Conservation (phyloP, 2,113 vertebrate genomes). For the Ophiodon elongatus region DNA sequence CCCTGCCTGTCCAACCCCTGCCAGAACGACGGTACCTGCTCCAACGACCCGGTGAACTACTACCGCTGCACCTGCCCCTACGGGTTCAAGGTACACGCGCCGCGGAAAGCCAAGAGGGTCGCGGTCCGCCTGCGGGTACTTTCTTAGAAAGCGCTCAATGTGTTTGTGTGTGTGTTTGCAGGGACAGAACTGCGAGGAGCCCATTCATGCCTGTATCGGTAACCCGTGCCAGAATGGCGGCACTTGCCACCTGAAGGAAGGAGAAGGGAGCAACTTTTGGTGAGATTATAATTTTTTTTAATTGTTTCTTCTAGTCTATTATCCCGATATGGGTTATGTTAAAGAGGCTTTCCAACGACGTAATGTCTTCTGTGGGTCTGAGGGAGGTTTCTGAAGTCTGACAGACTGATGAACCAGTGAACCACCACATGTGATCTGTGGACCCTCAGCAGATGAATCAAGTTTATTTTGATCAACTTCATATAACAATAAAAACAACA, state of each 20-base stretch:
- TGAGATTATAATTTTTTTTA: slow-evolving; percentile 70
- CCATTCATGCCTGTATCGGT: slow-evolving; percentile 95
- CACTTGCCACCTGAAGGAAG: slow-evolving; percentile 97
- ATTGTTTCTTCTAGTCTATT: background rate
- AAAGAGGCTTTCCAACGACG: background rate
- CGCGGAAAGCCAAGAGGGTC: background rate
- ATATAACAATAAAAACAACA: too few species aligned
- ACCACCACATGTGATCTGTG: background rate
- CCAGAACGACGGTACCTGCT: slow-evolving; percentile 96
- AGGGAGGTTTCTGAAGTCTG: background rate
- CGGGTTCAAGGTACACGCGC: slow-evolving; percentile 92
- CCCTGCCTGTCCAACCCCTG: slow-evolving; percentile 97
- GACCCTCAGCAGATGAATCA: too few species aligned
- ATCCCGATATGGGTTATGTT: background rate
- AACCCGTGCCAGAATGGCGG: slow-evolving; percentile 93
- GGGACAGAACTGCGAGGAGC: slow-evolving; percentile 95
- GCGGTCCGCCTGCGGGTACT: background rate
- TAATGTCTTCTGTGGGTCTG: background rate
- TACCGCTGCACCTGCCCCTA: slow-evolving; percentile 97
- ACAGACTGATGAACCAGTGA: too few species aligned
- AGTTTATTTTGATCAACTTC: too few species aligned
- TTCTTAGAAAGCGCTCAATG: slow-evolving; percentile 1
- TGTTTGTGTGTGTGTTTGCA: slow-evolving; percentile 62
- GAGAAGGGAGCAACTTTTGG: slow-evolving; percentile 94
- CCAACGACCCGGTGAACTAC: slow-evolving; percentile 94